Base-by-base conservation (phyloP, 1,140 invertebrate genomes). In the Pararge aegeria region DNA sequence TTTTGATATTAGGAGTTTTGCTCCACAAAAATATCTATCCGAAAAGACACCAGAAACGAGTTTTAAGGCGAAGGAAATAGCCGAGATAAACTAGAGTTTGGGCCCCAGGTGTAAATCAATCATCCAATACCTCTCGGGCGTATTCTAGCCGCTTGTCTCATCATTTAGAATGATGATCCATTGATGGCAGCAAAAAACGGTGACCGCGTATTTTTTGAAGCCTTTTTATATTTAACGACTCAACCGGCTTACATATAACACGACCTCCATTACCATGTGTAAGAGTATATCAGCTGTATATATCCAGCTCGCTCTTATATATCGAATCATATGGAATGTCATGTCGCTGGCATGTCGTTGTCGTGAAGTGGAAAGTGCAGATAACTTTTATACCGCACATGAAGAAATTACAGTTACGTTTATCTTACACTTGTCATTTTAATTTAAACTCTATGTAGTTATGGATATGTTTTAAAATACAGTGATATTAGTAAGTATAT, bases 321-420 rank as follows among this genome's bases (percentile, higher is more conserved):
- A 27, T 46, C 2, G 21, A 5, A 13, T 24, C 5, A 42, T 49
- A 29, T 49, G 19, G 20, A 15, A 49, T 27, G 18, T 49, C 12
- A 15, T 27, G 15, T 48, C 44, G 44, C 10, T n/a, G 6, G 5
- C 44, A 21, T 48, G 19, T 49, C 46, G 21, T 49, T 49, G 18
- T 27, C 21, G 46, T 49, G 18, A 15, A 49, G 18, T 27, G 12
- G 12, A 27, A 49, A 49, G 15, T 15, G 18, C 21, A 0, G 38
- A 27, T 34, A 54, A 48, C 44, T 50, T 44, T 61, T 55, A 34
- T 42, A 55, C 59, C 59, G 52, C 59, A 61, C 59, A 61, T 61
- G 59, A 61, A 61, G 59, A 61, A 61, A 54, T 18, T 51, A 61
- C 59, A 51, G 59, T 61, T 55, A 61, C 29, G 18, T 61, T 50